Evolutionary conservation across 2,888 invertebrate genomes (phyloP), one percentile per base, ranked within the genome.

Genomic region (Leptarthrus brevirostris): DNA sequence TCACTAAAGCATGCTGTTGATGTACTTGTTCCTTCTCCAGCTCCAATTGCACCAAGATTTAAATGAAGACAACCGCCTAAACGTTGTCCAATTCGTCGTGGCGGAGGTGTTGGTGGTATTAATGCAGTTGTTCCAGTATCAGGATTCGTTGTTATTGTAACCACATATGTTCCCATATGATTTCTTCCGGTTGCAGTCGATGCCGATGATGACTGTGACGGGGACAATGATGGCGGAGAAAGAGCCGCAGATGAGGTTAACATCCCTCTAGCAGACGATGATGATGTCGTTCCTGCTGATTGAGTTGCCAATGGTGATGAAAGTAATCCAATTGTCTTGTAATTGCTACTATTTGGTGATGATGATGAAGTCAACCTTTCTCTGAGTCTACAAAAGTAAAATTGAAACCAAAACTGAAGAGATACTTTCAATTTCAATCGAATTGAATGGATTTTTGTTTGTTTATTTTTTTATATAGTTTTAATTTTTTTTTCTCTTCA

Each of bases 31-130:
- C 40, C 3, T n/a, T 6, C 10, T n/a, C 40, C 40, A 3, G 6
- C 40, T 12, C 40, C 40, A 12, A 3, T 12, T 12, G 3, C 18
- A 52, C 14, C 44, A 20, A 75, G 47, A 53, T 72, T 71, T 8
- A 76, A 47, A 12, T 69, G 44, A 3, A 76, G 52, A 47, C 72
- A 73, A 8, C 56, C 76, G 1, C 53, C 54, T 5, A 76, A 34
- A 80, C 87, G 86, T 16, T 64, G 70, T 10, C 49, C 69, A 10
- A 20, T 52, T 8, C 69, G 56, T 4, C 76, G 74, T 18, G 74
- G 64, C 5, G 77, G 54, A 20, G 73, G 75, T 14, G 73, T 44
- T 5, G 74, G 74, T 5, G 74, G 16, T 12, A 74, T 40, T 12
- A 69, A 24, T n/a, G 36, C 49, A 12, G 56, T n/a, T 12, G 64